phyloP scores from a whole-genome alignment of 1,140 invertebrate genomes.

The Ceratoteleas bidentatus region DNA sequence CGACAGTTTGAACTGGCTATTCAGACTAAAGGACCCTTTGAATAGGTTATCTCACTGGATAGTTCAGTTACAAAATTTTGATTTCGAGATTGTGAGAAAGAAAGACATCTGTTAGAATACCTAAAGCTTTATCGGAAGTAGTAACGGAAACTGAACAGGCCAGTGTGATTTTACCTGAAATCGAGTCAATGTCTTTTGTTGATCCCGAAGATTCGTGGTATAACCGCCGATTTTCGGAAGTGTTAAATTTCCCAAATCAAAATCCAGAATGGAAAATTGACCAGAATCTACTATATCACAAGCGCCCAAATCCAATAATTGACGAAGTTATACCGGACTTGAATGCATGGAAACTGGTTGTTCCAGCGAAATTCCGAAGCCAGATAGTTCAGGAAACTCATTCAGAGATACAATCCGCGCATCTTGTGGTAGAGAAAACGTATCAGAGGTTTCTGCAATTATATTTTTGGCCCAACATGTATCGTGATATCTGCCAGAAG shows the following conservation, averaged over 20 bases:
- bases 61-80: constrained; percentile 69
- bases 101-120: constrained; percentile 17
- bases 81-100: constrained; percentile 73
- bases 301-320: neutral
- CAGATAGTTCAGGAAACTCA: constrained; percentile 13
- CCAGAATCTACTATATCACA: neutral
- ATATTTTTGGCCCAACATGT: constrained; percentile 35
- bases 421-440: constrained; percentile 73
- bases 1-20: constrained; percentile 78
- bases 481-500: constrained; percentile 50
- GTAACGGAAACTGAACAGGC: neutral
- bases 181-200: neutral
- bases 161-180: neutral
- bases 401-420: constrained; percentile 52
- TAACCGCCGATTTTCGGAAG: neutral
- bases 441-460: constrained; percentile 8
- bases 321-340: constrained; percentile 3
- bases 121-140: neutral
- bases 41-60: constrained; percentile 79
- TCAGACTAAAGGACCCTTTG: constrained; percentile 50
- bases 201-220: neutral
- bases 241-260: neutral
- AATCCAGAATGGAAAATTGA: constrained; percentile 18
- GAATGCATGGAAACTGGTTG: constrained; percentile 19
- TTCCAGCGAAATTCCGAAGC: constrained; percentile 4